Conservation (phyloP, 2,888 invertebrate species). For the Euplagia quadripunctaria region DNA sequence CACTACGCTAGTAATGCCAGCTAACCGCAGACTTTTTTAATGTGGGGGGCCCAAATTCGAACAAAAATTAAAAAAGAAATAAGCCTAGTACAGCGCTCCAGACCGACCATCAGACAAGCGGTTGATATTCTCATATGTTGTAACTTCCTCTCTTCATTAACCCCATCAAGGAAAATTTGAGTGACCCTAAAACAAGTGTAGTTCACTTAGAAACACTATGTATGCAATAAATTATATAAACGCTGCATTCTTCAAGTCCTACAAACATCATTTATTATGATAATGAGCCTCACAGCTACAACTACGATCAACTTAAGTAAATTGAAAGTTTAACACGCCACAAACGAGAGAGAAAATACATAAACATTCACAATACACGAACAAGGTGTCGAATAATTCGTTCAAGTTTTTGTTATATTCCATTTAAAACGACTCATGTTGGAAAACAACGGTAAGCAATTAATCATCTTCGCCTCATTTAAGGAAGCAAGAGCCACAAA, state of each 20-base stretch:
- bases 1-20: too few species aligned
- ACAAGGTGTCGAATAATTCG: conserved; percentile 59
- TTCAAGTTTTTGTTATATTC: conserved; percentile 54
- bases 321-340: conserved; percentile 51
- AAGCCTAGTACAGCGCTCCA: too few species aligned
- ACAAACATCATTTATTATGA: conserved; percentile 37
- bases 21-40: too few species aligned
- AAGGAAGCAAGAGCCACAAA: conserved; percentile 70
- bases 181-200: neutral
- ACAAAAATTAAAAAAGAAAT: too few species aligned
- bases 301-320: conserved; percentile 42
- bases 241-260: conserved; percentile 13
- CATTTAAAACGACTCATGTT: conserved; percentile 52
- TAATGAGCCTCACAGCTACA: conserved; percentile 33
- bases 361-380: conserved; percentile 46
- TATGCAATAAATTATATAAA: conserved; percentile 12
- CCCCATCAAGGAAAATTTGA: neutral
- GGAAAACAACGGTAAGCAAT: conserved; percentile 66
- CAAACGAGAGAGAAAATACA: conserved; percentile 52
- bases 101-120: too few species aligned
- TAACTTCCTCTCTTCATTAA: too few species aligned
- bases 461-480: conserved; percentile 71
- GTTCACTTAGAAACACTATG: conserved; percentile 1
- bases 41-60: too few species aligned
- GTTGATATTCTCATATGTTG: too few species aligned